These are phyloP conservation scores for Fregetta grallaria DNA, from an alignment of 2,113 vertebrate genomes.

Conservation along the genomic window DNA sequence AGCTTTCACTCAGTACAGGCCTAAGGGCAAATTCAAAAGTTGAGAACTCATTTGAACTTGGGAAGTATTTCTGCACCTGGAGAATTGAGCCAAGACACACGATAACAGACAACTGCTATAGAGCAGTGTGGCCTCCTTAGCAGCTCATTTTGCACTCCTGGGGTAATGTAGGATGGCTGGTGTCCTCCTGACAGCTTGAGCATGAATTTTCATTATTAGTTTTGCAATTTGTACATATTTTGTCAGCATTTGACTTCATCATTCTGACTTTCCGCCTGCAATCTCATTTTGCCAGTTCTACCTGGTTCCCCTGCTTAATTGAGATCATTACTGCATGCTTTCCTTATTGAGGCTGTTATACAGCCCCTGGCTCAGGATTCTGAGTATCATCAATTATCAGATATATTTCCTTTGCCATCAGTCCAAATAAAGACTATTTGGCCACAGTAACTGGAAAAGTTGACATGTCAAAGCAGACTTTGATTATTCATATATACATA, in stretches of 20 bases:
- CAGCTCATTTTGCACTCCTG: conserved; percentile 7
- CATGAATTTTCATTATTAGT: conserved; percentile 51
- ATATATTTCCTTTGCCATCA: background rate
- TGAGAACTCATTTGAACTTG: background rate
- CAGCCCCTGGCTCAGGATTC: conserved; percentile 11
- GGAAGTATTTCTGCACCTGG: background rate
- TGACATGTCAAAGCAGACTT: background rate
- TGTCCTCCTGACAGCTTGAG: conserved; percentile 19
- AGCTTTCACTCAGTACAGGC: background rate
- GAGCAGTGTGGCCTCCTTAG: background rate
- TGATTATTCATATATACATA: background rate
- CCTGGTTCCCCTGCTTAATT: background rate
- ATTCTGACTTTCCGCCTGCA: background rate
- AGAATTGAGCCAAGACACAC: background rate
- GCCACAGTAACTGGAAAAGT: background rate
- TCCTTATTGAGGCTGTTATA: background rate
- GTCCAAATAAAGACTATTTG: background rate
- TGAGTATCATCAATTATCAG: conserved; percentile 48
- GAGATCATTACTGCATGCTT: background rate
- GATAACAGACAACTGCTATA: background rate
- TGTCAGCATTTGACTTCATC: conserved; percentile 31
- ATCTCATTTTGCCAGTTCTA: background rate
- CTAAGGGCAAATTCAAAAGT: background rate
- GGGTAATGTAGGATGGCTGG: background rate
- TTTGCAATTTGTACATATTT: conserved; percentile 52